A percentile compares a stretch with the other conserved stretches of the same genome.
These are phyloP conservation scores for Brachyhypopomus gauderio DNA, from an alignment of 2,113 vertebrate genomes.

Conservation along the genomic window DNA sequence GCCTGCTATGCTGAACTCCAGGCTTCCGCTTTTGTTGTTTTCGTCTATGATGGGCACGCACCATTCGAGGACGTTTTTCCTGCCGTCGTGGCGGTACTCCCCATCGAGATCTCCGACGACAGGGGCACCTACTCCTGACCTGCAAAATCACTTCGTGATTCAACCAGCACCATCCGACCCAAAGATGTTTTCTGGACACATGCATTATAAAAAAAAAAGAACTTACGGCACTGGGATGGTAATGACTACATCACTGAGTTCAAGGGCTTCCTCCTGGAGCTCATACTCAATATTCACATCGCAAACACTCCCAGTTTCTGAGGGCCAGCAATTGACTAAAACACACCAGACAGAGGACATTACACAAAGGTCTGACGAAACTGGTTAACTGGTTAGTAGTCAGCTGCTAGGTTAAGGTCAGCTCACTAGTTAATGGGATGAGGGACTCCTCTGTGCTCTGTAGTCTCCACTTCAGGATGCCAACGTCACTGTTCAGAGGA, in stretches of 20 bases:
- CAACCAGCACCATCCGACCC: background rate
- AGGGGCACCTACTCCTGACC: constrained; percentile 88
- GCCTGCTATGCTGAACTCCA: constrained; percentile 94
- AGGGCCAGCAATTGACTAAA: constrained; percentile 98
- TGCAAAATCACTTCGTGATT: constrained; percentile 56
- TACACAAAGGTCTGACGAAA: background rate
- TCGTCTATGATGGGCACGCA: constrained; percentile 94
- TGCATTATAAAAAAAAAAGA: background rate
- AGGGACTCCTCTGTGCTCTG: constrained; percentile 93
- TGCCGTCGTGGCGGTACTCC: constrained; percentile 93
- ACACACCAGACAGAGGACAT: constrained; percentile 43
- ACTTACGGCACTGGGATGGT: constrained; percentile 96
- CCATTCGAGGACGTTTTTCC: constrained; percentile 93
- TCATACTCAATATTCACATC: constrained; percentile 99
- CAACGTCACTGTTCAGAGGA: constrained; percentile 91
- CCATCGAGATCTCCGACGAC: constrained; percentile 95
- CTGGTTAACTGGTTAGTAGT: no score
- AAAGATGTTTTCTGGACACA: background rate
- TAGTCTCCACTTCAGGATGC: constrained; percentile 95
- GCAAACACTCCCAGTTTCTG: constrained; percentile 90
- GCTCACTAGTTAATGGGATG: constrained; percentile 94
- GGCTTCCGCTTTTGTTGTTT: constrained; percentile 95
- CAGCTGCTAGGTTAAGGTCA: background rate
- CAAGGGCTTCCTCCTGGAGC: constrained; percentile 90
- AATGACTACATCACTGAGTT: constrained; percentile 92